Percentiles rank a stretch among this genome's conserved stretches.
Evolutionary conservation across 2,888 invertebrate genomes (phyloP).

Genomic region (Bimastos eiseni): DNA sequence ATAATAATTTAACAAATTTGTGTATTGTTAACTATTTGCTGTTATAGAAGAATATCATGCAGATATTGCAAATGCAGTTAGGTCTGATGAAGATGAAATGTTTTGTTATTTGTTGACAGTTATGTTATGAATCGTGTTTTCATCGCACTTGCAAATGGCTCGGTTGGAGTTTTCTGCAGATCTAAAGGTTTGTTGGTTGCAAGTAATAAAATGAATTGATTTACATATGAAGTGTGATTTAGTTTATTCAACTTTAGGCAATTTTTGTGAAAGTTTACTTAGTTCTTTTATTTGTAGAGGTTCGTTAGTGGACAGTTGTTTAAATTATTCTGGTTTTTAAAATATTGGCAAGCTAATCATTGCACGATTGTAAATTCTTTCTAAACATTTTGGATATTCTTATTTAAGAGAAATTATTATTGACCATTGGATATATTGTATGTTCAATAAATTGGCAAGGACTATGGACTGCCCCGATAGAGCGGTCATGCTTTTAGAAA

Average conservation of each 20-base stretch:
- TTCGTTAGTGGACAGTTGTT: no score
- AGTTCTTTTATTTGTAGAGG: neutral
- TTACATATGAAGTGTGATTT: neutral
- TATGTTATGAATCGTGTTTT: constrained; percentile 70
- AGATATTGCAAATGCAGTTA: neutral
- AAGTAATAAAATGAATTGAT: neutral
- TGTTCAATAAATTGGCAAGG: neutral
- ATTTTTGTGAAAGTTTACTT: neutral
- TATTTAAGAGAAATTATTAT: neutral
- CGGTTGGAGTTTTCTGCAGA: constrained; percentile 65
- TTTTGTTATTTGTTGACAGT: constrained; percentile 16
- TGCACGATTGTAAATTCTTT: neutral
- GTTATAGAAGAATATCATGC: neutral
- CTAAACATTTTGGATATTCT: neutral
- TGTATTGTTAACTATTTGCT: neutral
- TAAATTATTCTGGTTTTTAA: no score
- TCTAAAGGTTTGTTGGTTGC: constrained; percentile 52
- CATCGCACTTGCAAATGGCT: constrained; percentile 90
- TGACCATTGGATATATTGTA: no score
- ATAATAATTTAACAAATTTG: neutral
- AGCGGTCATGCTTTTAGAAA: neutral
- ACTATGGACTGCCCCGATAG: neutral
- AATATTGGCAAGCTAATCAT: neutral
- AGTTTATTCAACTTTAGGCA: neutral
- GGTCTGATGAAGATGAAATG: neutral